Base-by-base conservation (phyloP, 2,888 invertebrate species). In the Hypomecis punctinalis region DNA sequence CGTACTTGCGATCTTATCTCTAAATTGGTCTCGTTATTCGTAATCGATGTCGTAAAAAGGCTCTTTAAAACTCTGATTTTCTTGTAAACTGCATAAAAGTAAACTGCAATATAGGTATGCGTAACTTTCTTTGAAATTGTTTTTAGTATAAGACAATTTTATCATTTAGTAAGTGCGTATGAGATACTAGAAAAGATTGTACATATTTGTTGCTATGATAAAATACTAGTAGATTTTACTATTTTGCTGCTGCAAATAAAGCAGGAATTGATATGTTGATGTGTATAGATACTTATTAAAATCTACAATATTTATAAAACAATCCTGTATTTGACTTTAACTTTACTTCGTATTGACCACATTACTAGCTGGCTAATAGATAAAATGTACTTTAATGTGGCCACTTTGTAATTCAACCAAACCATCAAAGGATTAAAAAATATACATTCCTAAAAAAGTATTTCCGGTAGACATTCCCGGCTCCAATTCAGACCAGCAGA, bases 381-480 rank as follows among this genome's bases (percentile, higher is more conserved):
- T 63, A 62, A 47, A 68, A 69, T 63, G 62, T 57, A 63, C 76
- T 71, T 68, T 63, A 74, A 73, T 70, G 69, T 63, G 13, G 43
- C 55, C 49, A 48, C 61, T 52, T 63, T 67, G 55, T 62, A 62
- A 61, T 55, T 46, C 49, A 11, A 56, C 67, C 63, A 63, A 67
- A 39, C 69, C 72, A 77, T 77, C 68, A 72, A 68, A 70, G 70
- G 67, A 73, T 70, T 67, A 63, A 69, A 76, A 72, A 74, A 71
- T 76, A 76, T 73, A 76, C 67, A 61, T 59, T 68, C 60, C 53
- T 49, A 66, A 63, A 72, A 79, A 79, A 81, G 77, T 75, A 72
- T 75, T 77, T 79, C 79, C 76, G 75, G 75, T 71, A 68, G 53
- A 62, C 43, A 53, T 63, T 62, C 53, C 54, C 58, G 56, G 64